A percentile compares a stretch with the other conserved stretches of the same genome.
Evolutionary conservation across 2,888 invertebrate genomes (phyloP).

Genomic region (Drosophila siamana): DNA sequence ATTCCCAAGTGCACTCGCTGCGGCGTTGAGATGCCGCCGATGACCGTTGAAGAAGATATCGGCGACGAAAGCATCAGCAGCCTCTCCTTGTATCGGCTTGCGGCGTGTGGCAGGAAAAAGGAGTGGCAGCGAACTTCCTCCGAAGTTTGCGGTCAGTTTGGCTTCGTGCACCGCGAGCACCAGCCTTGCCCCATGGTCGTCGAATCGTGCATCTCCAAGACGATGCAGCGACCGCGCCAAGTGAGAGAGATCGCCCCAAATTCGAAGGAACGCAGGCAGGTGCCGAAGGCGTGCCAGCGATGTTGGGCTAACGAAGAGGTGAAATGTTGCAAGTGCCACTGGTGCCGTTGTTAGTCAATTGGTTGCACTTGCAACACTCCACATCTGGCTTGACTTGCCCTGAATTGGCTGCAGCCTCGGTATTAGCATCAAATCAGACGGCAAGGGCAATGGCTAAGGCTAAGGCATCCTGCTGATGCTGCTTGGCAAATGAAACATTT

Average conservation of each 20-base stretch:
- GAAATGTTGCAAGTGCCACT: conserved; percentile 27
- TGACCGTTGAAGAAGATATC: neutral
- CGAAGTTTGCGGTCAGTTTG: conserved; percentile 51
- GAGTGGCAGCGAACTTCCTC: neutral
- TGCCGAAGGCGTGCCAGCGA: neutral
- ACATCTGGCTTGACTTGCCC: conserved; percentile 8
- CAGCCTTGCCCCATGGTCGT: conserved; percentile 21
- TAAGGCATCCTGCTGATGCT: conserved; percentile 8
- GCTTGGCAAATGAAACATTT: conserved; percentile 76
- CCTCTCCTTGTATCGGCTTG: conserved; percentile 28
- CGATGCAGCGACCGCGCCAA: conserved; percentile 12
- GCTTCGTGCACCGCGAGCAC: conserved; percentile 44
- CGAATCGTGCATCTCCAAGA: neutral
- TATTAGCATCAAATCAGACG: conserved; percentile 52
- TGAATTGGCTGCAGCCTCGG: conserved; percentile 6
- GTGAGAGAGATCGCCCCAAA: conserved; percentile 19
- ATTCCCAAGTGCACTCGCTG: conserved; percentile 47
- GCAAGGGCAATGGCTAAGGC: conserved; percentile 30
- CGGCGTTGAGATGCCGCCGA: conserved; percentile 28
- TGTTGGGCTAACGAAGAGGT: neutral
- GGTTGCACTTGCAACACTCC: conserved; percentile 28
- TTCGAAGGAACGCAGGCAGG: neutral
- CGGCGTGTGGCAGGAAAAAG: conserved; percentile 54
- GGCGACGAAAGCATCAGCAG: neutral
- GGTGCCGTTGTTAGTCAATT: neutral